Evolutionary conservation across 2,113 vertebrate species (phyloP).

Genomic region (Nicator chloris): DNA sequence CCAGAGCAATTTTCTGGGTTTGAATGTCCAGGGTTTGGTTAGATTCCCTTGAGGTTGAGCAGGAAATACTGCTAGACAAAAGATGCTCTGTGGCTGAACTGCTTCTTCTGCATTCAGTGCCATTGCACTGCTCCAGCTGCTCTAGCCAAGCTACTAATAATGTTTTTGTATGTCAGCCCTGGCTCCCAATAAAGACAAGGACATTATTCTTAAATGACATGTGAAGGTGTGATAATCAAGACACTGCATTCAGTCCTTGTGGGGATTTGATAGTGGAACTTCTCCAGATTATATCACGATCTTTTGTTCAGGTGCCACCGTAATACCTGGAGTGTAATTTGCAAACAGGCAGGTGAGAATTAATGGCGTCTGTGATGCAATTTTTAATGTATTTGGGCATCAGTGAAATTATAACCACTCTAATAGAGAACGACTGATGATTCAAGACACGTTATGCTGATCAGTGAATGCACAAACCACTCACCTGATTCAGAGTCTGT

Average conservation of each 20-base stretch:
- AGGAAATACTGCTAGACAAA: conserved; percentile 58
- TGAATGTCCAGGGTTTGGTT: conserved; percentile 51
- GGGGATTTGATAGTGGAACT: neutral
- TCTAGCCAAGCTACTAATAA: conserved; percentile 2
- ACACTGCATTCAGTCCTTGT: neutral
- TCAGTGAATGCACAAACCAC: neutral
- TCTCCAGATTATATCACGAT: neutral
- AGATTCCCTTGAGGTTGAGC: conserved; percentile 47
- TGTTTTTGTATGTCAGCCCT: neutral
- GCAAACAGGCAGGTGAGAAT: neutral
- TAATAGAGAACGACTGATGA: neutral
- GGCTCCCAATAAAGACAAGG: neutral
- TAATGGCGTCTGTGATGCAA: neutral
- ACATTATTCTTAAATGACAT: neutral
- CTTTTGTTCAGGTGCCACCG: neutral
- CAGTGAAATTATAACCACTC: neutral
- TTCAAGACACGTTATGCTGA: neutral
- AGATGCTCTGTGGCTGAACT: conserved; percentile 20
- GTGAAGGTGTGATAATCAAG: neutral
- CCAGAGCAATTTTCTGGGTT: conserved; percentile 66
- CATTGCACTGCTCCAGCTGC: neutral
- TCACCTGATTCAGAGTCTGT: neutral
- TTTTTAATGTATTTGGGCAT: neutral
- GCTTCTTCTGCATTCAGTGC: conserved; percentile 42
- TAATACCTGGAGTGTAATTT: neutral